These are phyloP conservation scores for Mycetomoellerius zeteki DNA, from an alignment of 1,140 invertebrate species.

Conservation along the genomic window DNA sequence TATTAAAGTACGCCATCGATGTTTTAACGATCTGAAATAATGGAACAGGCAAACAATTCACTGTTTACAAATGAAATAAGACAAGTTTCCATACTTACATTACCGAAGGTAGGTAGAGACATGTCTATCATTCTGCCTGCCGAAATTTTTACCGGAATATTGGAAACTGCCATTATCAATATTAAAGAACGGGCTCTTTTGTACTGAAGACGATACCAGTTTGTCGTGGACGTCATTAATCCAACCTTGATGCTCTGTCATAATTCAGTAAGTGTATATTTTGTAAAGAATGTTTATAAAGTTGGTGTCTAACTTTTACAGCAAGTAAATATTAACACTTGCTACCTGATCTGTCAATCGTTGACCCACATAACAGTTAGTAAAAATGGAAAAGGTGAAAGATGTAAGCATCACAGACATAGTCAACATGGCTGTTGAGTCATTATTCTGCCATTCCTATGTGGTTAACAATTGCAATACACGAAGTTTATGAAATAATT, in stretches of 20 bases:
- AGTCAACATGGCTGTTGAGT: conserved; percentile 38
- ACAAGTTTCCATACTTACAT: conserved; percentile 64
- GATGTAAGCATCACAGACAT: conserved; percentile 64
- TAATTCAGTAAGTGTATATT: neutral
- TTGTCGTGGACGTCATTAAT: conserved; percentile 42
- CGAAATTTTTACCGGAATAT: conserved; percentile 67
- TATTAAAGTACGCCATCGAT: conserved; percentile 69
- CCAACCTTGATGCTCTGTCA: conserved; percentile 68
- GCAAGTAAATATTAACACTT: neutral
- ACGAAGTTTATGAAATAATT: neutral
- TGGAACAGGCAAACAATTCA: neutral
- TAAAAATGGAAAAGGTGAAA: conserved; percentile 71
- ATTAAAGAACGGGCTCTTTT: conserved; percentile 68
- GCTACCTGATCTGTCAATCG: conserved; percentile 71
- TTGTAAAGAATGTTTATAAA: neutral
- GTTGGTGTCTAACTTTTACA: neutral
- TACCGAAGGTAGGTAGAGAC: conserved; percentile 73
- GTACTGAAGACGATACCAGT: conserved; percentile 67
- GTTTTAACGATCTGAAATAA: conserved; percentile 57
- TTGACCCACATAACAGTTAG: conserved; percentile 76
- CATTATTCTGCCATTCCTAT: conserved; percentile 73
- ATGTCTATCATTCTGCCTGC: conserved; percentile 72
- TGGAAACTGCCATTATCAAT: conserved; percentile 75
- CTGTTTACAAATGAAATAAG: neutral
- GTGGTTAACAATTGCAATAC: conserved; percentile 32